Conservation (phyloP, 1,140 invertebrate species). For the Drosophila yakuba region DNA sequence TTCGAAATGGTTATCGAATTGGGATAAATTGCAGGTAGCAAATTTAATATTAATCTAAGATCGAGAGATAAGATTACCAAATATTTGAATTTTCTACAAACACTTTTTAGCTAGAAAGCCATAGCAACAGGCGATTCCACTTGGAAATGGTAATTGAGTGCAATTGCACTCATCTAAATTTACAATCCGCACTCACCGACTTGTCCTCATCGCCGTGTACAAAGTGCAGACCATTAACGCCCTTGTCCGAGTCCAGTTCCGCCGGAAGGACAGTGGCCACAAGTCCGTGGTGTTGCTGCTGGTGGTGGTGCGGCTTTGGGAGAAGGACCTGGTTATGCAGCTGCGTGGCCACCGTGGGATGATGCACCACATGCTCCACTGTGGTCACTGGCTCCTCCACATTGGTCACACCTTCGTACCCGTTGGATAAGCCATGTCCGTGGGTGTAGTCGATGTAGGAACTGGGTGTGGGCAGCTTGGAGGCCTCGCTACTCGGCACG, state of each 20-base stretch:
- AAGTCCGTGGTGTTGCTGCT: slow-evolving; percentile 26
- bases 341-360: slow-evolving; percentile 49
- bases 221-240: slow-evolving; percentile 49
- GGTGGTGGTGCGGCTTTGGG: slow-evolving; percentile 2
- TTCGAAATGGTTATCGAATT: too few relatives aligned
- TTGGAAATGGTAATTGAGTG: background rate
- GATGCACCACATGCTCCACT: slow-evolving; percentile 69
- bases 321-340: slow-evolving; percentile 5
- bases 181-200: slow-evolving; percentile 27
- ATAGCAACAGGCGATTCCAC: background rate
- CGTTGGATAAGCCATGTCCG: slow-evolving; percentile 70
- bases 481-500: slow-evolving; percentile 1
- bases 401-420: slow-evolving; percentile 64
- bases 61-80: too few relatives aligned
- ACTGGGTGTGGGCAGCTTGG: slow-evolving; percentile 61
- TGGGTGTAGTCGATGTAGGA: slow-evolving; percentile 68
- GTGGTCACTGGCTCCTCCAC: slow-evolving; percentile 41
- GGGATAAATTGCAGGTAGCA: too few relatives aligned
- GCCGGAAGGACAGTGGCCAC: slow-evolving; percentile 53
- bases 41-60: too few relatives aligned
- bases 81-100: too few relatives aligned
- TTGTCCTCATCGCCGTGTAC: slow-evolving; percentile 47
- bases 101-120: too few relatives aligned
- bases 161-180: slow-evolving; percentile 2
- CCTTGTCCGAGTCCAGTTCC: slow-evolving; percentile 48